Base-by-base conservation (phyloP, 2,888 invertebrate genomes). In the Tetragnatha montana region DNA sequence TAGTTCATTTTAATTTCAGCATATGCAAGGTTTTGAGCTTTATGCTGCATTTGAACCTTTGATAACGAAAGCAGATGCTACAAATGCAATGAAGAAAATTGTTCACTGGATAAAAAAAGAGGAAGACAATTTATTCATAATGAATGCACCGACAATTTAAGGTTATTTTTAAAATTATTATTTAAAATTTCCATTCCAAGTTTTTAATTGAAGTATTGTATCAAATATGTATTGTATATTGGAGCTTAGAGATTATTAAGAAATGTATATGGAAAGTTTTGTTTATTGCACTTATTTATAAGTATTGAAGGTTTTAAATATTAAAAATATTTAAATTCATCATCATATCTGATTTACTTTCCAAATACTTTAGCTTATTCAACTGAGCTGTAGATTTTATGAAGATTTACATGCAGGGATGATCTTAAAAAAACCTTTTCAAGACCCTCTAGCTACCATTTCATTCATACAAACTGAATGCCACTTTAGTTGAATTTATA, bases 31-130 rank as follows among this genome's bases (percentile, higher is more conserved):
- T 22, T 98, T 98, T 93, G 98, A 99, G 93, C 94, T 99, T 71
- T 99, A 98, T 93, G 97, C 97, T 7, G 96, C 97, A 1, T 97
- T 99, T 93, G 98, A 98, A 92, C 97, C 98, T 0, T 94, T 98
- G 49, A 96, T 97, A 92, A 97, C 97, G 87, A 98, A 98, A 93
- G 95, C 96, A 49, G 95, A 95, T 92, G 97, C 97, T 0, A 97
- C 98, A 87, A 96, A 96, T 92, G 96, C 97, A 79, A 96, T 98
- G 14, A 97, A 97, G 93, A 97, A 97, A 93, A 94, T 99, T 2
- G 95, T 98, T 12, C 96, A 96, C 92, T 98, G 98, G 98, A 97
- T 99, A 91, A 98, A 98, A 93, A 97, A 96, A 92, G 97, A 98
- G 93, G 98, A 98, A 93, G 97, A 98, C 21, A 81, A 88, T 81